Evolutionary conservation across 1,140 invertebrate species (phyloP).

Genomic region (Drosophila saltans): DNA sequence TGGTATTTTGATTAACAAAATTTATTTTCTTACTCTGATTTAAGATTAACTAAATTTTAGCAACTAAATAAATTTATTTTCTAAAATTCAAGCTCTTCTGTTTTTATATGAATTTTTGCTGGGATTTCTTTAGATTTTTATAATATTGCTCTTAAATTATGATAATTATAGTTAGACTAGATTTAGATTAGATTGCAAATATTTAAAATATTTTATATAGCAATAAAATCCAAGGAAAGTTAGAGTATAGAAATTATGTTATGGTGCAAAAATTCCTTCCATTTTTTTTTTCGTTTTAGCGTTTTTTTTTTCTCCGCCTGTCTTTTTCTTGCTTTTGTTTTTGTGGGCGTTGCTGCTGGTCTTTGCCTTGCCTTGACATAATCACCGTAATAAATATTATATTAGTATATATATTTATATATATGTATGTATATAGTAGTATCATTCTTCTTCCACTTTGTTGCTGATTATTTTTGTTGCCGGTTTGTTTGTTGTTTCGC

Average conservation of each 20-base stretch:
- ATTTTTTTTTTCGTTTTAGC: background rate
- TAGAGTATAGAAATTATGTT: background rate
- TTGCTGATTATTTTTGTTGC: constrained; percentile 29
- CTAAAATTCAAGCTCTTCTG: no score
- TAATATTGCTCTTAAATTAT: no score
- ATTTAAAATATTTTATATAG: no score
- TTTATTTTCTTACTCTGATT: no score
- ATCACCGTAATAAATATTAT: constrained; percentile 67
- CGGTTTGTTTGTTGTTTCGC: constrained; percentile 15
- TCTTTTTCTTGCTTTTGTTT: background rate
- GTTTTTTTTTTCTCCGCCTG: background rate
- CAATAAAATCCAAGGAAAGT: no score
- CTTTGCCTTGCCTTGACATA: constrained; percentile 54
- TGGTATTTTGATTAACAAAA: no score
- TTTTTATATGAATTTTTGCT: no score
- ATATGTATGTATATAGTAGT: constrained; percentile 19
- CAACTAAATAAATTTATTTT: no score
- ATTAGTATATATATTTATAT: constrained; percentile 40
- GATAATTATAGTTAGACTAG: no score
- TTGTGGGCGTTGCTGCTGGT: constrained; percentile 23
- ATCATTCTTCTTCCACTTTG: constrained; percentile 25
- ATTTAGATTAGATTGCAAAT: no score
- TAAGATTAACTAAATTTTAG: no score
- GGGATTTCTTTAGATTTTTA: background rate
- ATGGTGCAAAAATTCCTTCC: background rate